Evolutionary conservation across 2,113 vertebrate species (phyloP).

Genomic region (Seriola quinqueradiata): DNA sequence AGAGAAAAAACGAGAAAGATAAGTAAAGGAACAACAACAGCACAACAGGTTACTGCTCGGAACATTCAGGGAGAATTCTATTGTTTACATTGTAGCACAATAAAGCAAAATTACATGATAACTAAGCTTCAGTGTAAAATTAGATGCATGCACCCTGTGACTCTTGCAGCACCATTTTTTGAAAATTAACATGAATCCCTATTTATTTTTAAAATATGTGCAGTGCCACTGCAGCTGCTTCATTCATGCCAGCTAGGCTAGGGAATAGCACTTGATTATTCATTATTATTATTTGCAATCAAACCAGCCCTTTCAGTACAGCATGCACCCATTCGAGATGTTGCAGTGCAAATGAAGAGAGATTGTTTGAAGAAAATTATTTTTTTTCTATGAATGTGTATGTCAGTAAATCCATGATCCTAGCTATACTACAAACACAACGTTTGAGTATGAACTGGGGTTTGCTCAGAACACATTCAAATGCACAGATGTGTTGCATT

Average conservation of each 20-base stretch:
- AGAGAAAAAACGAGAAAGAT: background rate
- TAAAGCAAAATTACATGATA: background rate
- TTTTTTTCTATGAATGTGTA: background rate
- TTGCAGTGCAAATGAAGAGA: constrained; percentile 3
- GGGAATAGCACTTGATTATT: constrained; percentile 25
- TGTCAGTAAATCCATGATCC: background rate
- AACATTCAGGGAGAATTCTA: background rate
- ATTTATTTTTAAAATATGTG: background rate
- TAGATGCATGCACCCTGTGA: constrained; percentile 1
- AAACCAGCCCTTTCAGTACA: constrained; percentile 33
- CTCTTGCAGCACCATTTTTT: background rate
- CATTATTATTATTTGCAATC: constrained; percentile 25
- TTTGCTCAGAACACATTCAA: background rate
- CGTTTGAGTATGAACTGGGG: background rate
- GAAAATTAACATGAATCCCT: background rate
- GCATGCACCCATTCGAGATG: constrained; percentile 21
- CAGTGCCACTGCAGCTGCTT: constrained; percentile 36
- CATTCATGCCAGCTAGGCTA: constrained; percentile 32
- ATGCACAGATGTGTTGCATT: constrained; percentile 36
- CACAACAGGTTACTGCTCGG: background rate
- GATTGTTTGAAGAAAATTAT: background rate
- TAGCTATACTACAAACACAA: background rate
- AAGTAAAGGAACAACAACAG: background rate
- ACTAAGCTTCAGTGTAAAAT: background rate
- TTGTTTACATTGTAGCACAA: background rate